These are phyloP conservation scores for Netta rufina DNA, from an alignment of 2,797 vertebrate species.

Conservation along the genomic window DNA sequence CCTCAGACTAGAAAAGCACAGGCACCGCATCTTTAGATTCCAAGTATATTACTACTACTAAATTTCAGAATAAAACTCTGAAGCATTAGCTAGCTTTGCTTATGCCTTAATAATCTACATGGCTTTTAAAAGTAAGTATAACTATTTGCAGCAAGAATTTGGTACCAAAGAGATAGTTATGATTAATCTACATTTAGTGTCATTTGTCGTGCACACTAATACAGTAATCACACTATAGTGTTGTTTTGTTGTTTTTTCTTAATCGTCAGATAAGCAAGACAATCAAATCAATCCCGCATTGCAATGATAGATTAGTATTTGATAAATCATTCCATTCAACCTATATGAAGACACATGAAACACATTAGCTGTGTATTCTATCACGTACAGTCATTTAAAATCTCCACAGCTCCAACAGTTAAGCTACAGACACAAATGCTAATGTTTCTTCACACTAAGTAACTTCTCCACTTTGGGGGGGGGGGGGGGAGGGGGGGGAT, in stretches of 20 bases:
- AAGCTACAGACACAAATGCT: neutral
- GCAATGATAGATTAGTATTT: neutral
- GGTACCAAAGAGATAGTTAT: neutral
- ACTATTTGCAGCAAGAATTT: neutral
- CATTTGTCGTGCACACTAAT: neutral
- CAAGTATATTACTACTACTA: neutral
- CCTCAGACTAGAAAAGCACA: neutral
- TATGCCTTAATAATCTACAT: neutral
- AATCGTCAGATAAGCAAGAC: neutral
- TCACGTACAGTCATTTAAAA: neutral
- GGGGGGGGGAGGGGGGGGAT: too few relatives aligned
- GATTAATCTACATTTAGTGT: neutral
- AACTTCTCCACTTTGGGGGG: neutral
- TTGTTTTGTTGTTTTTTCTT: neutral
- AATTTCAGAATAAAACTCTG: neutral
- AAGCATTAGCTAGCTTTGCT: neutral
- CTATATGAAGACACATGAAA: neutral
- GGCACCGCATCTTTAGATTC: neutral
- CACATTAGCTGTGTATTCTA: neutral
- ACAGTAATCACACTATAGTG: neutral
- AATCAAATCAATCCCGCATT: neutral
- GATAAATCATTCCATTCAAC: neutral
- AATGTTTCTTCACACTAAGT: neutral
- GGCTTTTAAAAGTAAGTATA: neutral
- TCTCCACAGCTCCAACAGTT: fast-evolving